Base-by-base conservation (phyloP, 2,113 vertebrate genomes). In the Macaca fascicularis region DNA sequence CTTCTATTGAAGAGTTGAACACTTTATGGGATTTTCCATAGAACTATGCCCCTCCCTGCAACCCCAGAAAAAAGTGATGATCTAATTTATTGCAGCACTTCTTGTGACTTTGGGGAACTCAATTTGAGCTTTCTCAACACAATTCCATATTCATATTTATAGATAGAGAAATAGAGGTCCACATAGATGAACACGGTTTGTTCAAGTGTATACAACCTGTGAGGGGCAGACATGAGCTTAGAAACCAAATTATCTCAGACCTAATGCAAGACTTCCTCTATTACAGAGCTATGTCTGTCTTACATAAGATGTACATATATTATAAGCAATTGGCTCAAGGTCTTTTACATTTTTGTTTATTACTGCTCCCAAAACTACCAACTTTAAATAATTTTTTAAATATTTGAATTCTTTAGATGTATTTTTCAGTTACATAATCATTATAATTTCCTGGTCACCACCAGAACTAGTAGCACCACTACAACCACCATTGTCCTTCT, bases 31-130 rank as follows among this genome's bases (percentile, higher is more conserved):
- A 17, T 80, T 45, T 80, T 57, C 25, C 2, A 19, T 23, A 64
- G 3, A 70, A 48, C 10, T 3, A 4, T 2, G 10, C 2, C 4
- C 1, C 2, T 25, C 5, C 14, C 10, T 16, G 1, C 45, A 23
- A 59, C 59, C 59, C 59, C 23, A 61, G 23, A 25, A 61, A 61
- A 61, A 61, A 55, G 52, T 55, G 52, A 6, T 55, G 52, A 55
- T 6, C 52, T 20, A 55, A 8, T 55, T 55, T 55, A 20, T 20
- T 55, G 52, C 8, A 81, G 8, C 3, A 38, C 19, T 3, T 5
- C 9, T 40, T 59, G 10, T 69, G 35, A 85, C 40, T 80, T 92
- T 19, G 9, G 14, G 14, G 32, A 92, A 76, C 30, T 32, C 88
- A 45, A n/a, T 90, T 85, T 83, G 32, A 67, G 55, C 96, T 76